phyloP scores from a whole-genome alignment of 2,797 vertebrate species.

The Allobates femoralis region DNA sequence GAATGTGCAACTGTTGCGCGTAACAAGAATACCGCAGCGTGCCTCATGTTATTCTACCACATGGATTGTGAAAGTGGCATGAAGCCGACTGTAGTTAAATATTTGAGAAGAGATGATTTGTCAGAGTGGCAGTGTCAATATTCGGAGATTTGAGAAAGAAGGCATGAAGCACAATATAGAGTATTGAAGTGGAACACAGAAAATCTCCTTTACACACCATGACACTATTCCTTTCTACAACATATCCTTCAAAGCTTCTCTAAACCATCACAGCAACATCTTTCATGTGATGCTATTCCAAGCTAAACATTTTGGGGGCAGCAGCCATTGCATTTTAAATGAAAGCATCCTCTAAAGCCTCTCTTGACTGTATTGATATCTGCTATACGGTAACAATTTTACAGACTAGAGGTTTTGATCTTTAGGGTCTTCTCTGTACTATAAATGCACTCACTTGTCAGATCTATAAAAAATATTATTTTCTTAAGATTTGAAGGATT shows the following conservation, averaged over 20 bases:
- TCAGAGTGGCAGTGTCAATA: constrained; percentile 24
- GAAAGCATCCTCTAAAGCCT: constrained; percentile 37
- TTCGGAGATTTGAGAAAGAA: constrained; percentile 38
- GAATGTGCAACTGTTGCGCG: not conserved
- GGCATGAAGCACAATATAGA: constrained; percentile 43
- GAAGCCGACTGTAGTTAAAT: constrained; percentile 12
- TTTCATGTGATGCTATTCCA: constrained; percentile 43
- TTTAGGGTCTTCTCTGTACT: not conserved
- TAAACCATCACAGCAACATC: constrained; percentile 45
- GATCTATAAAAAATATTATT: not conserved
- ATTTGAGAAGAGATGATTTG: constrained; percentile 33
- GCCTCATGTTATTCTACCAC: not conserved
- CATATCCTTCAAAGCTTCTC: constrained; percentile 42
- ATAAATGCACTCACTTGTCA: not conserved
- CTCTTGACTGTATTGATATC: not conserved
- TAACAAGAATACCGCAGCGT: not conserved
- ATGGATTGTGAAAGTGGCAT: not conserved
- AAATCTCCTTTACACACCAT: constrained; percentile 43
- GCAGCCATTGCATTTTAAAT: constrained; percentile 31
- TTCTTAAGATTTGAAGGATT: not conserved
- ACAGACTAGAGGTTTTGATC: not conserved
- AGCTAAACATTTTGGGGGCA: constrained; percentile 41
- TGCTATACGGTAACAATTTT: not conserved
- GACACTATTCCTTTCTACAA: constrained; percentile 37
- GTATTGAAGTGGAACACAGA: constrained; percentile 46